Percentiles rank a stretch among this genome's conserved stretches.
phyloP scores from a whole-genome alignment of 2,797 vertebrate species.

The Cossypha polioptera region DNA sequence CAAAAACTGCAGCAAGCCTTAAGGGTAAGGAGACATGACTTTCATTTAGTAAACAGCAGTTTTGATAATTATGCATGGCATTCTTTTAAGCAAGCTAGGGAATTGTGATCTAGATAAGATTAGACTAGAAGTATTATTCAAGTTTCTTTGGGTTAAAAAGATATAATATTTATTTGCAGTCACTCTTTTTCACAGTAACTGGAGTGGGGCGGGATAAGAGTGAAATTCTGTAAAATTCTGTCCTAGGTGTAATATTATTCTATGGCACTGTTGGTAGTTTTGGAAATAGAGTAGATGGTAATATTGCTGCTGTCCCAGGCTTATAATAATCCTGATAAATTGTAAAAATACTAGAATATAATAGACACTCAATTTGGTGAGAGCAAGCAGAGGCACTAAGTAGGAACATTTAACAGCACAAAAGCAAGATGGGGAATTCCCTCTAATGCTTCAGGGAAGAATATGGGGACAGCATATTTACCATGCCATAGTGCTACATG shows the following conservation, averaged over 20 bases:
- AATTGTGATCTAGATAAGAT: background rate
- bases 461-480: background rate
- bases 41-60: background rate
- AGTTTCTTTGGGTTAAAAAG: background rate
- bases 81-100: background rate
- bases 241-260: background rate
- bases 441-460: background rate
- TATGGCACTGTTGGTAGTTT: background rate
- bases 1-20: background rate
- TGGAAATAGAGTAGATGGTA: background rate
- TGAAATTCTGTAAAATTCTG: background rate
- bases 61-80: background rate
- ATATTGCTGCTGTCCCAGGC: background rate
- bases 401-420: background rate
- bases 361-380: background rate
- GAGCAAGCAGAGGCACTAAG: background rate
- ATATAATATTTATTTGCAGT: background rate
- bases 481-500: background rate
- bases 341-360: background rate
- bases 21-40: background rate
- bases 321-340: background rate
- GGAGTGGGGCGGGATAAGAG: accelerated
- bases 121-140: background rate
- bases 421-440: background rate
- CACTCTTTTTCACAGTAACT: background rate